Evolutionary conservation across 2,113 vertebrate species (phyloP), one percentile per base, ranked within the genome.

Genomic region (Delphinapterus leucas): DNA sequence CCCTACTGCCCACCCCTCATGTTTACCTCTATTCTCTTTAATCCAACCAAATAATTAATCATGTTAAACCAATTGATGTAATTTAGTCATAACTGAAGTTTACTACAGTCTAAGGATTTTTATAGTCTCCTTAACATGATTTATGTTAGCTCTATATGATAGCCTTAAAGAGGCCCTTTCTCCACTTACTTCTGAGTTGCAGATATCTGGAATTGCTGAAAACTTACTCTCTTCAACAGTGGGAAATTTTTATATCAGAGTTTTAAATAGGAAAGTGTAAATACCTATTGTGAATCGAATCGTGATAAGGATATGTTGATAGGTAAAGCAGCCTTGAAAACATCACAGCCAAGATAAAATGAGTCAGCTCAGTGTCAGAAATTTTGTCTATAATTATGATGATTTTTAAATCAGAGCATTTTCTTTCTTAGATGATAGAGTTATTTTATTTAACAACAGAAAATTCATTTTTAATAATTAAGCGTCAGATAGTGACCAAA

Each of bases 371-470:
- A 4, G 13, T 90, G 44, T 90, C 68, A 79, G 28, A 93, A 92
- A 95, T 79, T 25, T 65, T 81, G 14, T 90, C 38, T 79, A 17
- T 84, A 83, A 77, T 55, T 76, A 49, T 15, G 23, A 70, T 63
- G 36, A 77, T 49, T 53, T 77, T 87, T 93, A 94, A 82, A 41
- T 61, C 5, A 44, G 67, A 88, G 10, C 38, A 88, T 85, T 90
- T 96, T 83, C 25, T 82, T 21, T 79, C 41, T 86, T 73, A 47
- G 4, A 20, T 91, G 71, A 60, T 44, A 44, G 26, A 90, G 12
- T 60, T 96, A 63, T 61, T 96, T 97, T 88, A 55, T 63, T 88
- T 36, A 88, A 33, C 7, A 85, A 36, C 6, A 81, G 33, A 85
- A 53, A 58, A 41, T 13, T 76, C n/a, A 83, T 83, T 68, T 94